Evolutionary conservation across 1,140 invertebrate species (phyloP).

Genomic region (Drosophila seguyi): DNA sequence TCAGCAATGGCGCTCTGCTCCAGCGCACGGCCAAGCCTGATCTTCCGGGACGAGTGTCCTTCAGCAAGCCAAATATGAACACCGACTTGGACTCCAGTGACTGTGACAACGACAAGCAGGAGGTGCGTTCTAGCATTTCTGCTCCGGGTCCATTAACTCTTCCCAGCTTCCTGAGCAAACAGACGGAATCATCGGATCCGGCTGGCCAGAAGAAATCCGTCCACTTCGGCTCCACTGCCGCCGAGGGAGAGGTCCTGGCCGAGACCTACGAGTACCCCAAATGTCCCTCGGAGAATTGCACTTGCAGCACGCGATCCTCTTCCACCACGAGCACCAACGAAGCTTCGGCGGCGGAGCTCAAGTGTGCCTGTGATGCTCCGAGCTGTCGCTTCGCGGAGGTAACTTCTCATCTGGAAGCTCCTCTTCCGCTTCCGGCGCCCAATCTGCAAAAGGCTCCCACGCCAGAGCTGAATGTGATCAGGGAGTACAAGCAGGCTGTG

Average conservation of each 20-base stretch:
- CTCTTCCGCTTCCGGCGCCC: not conserved
- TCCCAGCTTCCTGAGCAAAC: conserved; percentile 49
- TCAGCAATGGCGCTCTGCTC: conserved; percentile 47
- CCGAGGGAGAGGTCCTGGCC: conserved; percentile 62
- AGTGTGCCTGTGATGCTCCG: conserved; percentile 72
- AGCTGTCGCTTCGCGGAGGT: conserved; percentile 63
- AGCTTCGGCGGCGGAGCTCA: conserved; percentile 28
- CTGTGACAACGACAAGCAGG: conserved; percentile 78
- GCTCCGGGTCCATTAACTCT: conserved; percentile 67
- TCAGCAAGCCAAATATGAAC: conserved; percentile 69
- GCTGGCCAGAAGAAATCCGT: conserved; percentile 71
- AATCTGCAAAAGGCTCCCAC: conserved; percentile 34
- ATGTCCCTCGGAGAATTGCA: conserved; percentile 81
- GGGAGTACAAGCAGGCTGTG: conserved; percentile 77
- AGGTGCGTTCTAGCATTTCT: conserved; percentile 55
- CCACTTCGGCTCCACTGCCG: conserved; percentile 68
- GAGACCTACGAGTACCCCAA: conserved; percentile 83
- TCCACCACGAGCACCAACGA: conserved; percentile 74
- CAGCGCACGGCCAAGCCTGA: conserved; percentile 70
- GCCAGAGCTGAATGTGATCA: conserved; percentile 71
- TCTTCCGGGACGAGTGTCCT: conserved; percentile 81
- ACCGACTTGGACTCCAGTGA: conserved; percentile 76
- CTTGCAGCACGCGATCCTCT: conserved; percentile 76
- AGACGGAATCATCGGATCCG: conserved; percentile 29
- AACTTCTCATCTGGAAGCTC: not conserved